phyloP scores from a whole-genome alignment of 2,888 invertebrate genomes.

The Blastobasis adustella region DNA sequence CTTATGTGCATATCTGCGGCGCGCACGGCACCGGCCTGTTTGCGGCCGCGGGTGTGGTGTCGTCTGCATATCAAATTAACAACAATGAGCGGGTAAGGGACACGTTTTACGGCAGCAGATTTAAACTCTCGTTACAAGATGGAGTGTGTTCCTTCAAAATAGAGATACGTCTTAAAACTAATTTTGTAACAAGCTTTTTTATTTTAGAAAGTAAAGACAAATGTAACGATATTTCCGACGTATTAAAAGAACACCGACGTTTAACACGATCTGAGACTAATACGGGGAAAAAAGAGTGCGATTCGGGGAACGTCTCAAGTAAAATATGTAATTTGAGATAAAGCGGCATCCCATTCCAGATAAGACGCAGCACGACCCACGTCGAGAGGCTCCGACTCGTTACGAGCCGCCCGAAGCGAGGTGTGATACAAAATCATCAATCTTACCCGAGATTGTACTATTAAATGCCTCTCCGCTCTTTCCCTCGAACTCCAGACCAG shows the following conservation, averaged over 20 bases:
- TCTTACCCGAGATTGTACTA: constrained; percentile 73
- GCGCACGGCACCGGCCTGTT: constrained; percentile 19
- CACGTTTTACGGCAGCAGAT: constrained; percentile 14
- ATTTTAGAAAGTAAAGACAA: neutral
- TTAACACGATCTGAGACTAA: constrained; percentile 20
- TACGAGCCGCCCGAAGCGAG: constrained; percentile 73
- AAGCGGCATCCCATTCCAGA: constrained; percentile 71
- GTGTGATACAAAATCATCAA: constrained; percentile 76
- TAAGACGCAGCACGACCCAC: constrained; percentile 70
- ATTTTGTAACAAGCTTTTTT: neutral
- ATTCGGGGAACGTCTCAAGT: constrained; percentile 62
- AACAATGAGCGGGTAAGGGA: constrained; percentile 15
- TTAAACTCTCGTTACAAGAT: constrained; percentile 10
- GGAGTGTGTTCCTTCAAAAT: neutral
- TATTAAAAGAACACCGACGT: too few relatives aligned
- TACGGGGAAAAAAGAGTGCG: constrained; percentile 44
- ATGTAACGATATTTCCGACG: too few relatives aligned
- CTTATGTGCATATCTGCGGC: constrained; percentile 10
- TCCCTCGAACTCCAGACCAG: constrained; percentile 71
- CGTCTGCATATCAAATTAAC: constrained; percentile 28
- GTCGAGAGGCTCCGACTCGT: constrained; percentile 69
- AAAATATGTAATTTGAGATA: constrained; percentile 75
- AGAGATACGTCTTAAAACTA: neutral
- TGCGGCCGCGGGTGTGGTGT: constrained; percentile 11
- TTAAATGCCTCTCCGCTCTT: constrained; percentile 73